Evolutionary conservation across 2,888 invertebrate genomes (phyloP).

Genomic region (Augochlorella aurata): DNA sequence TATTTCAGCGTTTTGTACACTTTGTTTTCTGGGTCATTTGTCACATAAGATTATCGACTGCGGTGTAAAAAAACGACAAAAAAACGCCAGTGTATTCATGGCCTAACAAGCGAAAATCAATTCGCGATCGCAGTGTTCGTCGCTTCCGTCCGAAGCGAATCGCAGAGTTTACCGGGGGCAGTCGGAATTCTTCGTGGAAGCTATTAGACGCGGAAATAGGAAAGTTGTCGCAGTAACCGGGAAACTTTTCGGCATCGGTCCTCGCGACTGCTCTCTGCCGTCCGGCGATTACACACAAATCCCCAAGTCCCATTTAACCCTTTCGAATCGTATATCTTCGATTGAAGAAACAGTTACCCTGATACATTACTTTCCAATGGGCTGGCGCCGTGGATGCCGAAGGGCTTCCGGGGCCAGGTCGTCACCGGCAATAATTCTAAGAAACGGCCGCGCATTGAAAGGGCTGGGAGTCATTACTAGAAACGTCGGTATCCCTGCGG

Average conservation of each 20-base stretch:
- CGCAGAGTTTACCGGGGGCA: background rate
- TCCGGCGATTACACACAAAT: slow-evolving; percentile 55
- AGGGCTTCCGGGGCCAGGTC: slow-evolving; percentile 27
- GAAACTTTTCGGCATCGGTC: slow-evolving; percentile 26
- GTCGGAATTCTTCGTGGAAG: slow-evolving; percentile 9
- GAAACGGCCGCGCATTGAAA: slow-evolving; percentile 63
- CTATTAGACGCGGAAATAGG: slow-evolving; percentile 32
- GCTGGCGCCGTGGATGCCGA: slow-evolving; percentile 24
- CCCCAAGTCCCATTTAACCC: slow-evolving; percentile 63
- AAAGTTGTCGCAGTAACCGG: slow-evolving; percentile 21
- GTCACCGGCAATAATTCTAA: slow-evolving; percentile 59
- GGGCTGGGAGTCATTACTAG: slow-evolving; percentile 59
- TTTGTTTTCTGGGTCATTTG: no score
- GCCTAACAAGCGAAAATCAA: slow-evolving; percentile 20
- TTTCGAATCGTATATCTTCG: slow-evolving; percentile 57
- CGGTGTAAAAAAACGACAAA: no score
- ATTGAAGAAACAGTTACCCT: slow-evolving; percentile 65
- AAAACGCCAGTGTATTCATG: no score
- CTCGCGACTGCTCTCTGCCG: slow-evolving; percentile 9
- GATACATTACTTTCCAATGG: slow-evolving; percentile 63
- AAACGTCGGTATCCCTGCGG: slow-evolving; percentile 28
- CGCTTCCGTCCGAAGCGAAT: background rate
- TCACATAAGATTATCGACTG: no score
- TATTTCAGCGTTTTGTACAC: no score
- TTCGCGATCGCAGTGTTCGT: background rate